phyloP scores from a whole-genome alignment of 64 coral and sea anemone species.

The Catalaphyllia jardinei region DNA sequence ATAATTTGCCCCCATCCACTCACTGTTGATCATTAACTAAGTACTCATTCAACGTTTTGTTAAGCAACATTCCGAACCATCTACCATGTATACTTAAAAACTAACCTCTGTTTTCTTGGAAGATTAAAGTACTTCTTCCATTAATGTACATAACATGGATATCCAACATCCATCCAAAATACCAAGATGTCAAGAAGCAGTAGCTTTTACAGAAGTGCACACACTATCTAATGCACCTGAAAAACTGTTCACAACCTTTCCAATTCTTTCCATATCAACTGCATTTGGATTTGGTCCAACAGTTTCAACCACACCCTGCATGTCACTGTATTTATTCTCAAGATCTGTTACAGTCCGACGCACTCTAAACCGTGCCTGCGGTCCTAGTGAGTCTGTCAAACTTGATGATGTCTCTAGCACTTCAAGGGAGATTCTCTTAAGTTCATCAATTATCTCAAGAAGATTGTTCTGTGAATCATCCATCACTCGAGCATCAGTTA shows the following conservation, averaged over 20 bases:
- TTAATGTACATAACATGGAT: too few species aligned
- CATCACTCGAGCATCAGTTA: constrained; percentile 67
- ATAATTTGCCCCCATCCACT: too few species aligned
- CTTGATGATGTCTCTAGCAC: constrained; percentile 77
- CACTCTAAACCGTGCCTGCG: constrained; percentile 85
- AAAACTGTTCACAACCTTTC: constrained; percentile 65
- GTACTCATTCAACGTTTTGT: too few species aligned
- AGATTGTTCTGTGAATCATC: constrained; percentile 71
- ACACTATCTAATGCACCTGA: constrained; percentile 64
- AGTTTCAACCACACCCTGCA: constrained; percentile 75
- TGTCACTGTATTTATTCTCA: constrained; percentile 79
- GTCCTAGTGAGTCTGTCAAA: constrained; percentile 76
- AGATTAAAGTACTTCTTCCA: too few species aligned
- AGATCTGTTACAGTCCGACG: constrained; percentile 79
- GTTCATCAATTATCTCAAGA: constrained; percentile 48
- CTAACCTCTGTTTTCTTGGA: too few species aligned
- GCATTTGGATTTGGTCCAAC: constrained; percentile 69
- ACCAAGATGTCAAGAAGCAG: constrained; percentile 39
- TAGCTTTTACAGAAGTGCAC: constrained; percentile 59
- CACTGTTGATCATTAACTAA: too few species aligned
- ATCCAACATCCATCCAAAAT: background rate
- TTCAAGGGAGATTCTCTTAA: constrained; percentile 59
- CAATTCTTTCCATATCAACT: constrained; percentile 75
- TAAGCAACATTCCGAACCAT: too few species aligned
- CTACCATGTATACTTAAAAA: too few species aligned